Evolutionary conservation across 2,797 vertebrate genomes (phyloP).

Genomic region (Stomatorhinus walkeri): DNA sequence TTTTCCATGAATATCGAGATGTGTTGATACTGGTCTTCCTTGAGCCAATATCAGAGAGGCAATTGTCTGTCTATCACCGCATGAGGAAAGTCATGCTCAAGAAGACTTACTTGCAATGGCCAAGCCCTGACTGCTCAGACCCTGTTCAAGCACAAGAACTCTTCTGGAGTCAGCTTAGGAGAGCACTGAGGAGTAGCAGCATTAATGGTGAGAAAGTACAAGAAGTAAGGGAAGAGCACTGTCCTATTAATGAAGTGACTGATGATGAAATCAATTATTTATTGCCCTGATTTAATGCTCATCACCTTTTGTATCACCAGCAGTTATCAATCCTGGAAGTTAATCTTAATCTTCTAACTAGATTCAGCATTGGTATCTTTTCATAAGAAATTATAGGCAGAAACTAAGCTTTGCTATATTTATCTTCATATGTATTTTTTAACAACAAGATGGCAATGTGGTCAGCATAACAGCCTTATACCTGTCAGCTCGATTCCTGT

Average conservation of each 20-base stretch:
- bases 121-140: constrained; percentile 51
- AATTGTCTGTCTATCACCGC: constrained; percentile 69
- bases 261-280: constrained; percentile 41
- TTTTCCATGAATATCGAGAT: constrained; percentile 75
- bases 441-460: neutral
- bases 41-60: constrained; percentile 63
- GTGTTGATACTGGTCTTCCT: constrained; percentile 74
- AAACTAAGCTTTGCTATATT: neutral
- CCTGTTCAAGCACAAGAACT: constrained; percentile 58
- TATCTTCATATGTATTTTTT: neutral
- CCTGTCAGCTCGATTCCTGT: neutral
- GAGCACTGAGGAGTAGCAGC: constrained; percentile 53
- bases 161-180: constrained; percentile 71
- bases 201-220: constrained; percentile 27
- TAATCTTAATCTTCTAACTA: neutral
- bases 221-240: constrained; percentile 23
- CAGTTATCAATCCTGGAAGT: neutral
- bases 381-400: neutral
- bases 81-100: constrained; percentile 79
- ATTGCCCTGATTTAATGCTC: constrained; percentile 34
- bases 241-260: constrained; percentile 26
- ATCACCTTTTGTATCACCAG: neutral
- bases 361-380: neutral
- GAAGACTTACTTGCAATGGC: constrained; percentile 78
- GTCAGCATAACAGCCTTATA: neutral